A percentile compares a stretch with the other conserved stretches of the same genome.
phyloP scores from a whole-genome alignment of 2,113 vertebrate genomes.

The Arenaria interpres region DNA sequence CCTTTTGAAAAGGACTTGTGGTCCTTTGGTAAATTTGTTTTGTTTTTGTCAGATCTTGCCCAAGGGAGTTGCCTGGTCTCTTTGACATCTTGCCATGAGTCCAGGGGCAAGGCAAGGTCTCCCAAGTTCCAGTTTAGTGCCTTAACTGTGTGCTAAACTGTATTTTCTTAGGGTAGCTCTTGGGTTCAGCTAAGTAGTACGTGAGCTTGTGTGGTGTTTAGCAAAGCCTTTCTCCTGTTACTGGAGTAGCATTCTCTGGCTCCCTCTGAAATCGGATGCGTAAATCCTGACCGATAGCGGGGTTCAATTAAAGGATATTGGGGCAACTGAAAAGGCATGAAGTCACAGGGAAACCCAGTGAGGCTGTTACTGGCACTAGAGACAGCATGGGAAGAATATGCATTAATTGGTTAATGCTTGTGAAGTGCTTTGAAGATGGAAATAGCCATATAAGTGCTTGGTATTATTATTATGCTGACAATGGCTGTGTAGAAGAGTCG shows the following conservation, averaged over 20 bases:
- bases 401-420: conserved; percentile 22
- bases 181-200: neutral
- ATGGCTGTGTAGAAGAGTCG: neutral
- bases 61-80: neutral
- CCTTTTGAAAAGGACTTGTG: neutral
- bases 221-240: fast-evolving
- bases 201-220: neutral
- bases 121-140: neutral
- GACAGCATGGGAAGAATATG: neutral
- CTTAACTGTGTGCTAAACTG: fast-evolving
- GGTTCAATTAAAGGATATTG: neutral
- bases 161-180: fast-evolving
- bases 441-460: neutral
- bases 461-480: conserved; percentile 12
- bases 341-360: neutral
- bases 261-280: neutral
- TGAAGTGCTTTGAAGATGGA: conserved; percentile 34
- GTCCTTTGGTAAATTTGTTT: neutral
- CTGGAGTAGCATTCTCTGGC: neutral
- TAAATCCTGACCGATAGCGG: neutral
- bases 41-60: neutral
- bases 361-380: neutral
- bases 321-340: neutral
- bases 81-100: neutral
- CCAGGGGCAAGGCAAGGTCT: fast-evolving